Base-by-base conservation (phyloP, 2,888 invertebrate species). In the Leptodirus hochenwartii region DNA sequence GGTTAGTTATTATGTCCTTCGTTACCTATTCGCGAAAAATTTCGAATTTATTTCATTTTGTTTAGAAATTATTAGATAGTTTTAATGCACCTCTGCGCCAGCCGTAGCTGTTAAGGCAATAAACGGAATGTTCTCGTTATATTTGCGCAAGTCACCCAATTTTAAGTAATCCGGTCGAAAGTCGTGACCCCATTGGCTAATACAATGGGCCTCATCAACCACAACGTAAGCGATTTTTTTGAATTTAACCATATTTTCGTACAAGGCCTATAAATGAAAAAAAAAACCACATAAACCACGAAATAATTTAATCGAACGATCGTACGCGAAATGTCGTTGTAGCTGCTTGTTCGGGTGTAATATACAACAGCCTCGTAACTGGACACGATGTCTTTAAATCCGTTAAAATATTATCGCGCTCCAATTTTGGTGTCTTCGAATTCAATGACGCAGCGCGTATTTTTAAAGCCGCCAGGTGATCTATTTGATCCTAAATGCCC, bases 121-220 rank as follows among this genome's bases (percentile, higher is more conserved):
- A 68, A 85, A 84, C 2, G 85, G 76, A 34, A 88, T 66, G n/a
- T n/a, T n/a, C 31, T 65, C 59, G 31, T 66, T 66, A 49, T 77
- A 73, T 15, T 52, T 46, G 31, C 77, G 60, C 24, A 85, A 56
- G 6, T 55, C 49, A 1, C 91, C 88, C 14, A 99, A 59, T 53
- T 87, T 85, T 13, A 95, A 62, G 53, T 95, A 98, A 54, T 90
- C 88, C 0, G 90, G 90, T 5, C 91, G 65, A 53, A 98, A 98
- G 55, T 96, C 95, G 57, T 96, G 96, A 0, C 98, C 98, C 98
- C 96, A 99, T 46, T 96, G 82, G 44, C 90, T 91, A 0, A 98
- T 88, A 59, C 93, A 93, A 57, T 93, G 93, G 2, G 91, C 93
- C 60, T 99, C 98, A 57, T 99, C 98, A 8, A 98, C 80, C 13